Evolutionary conservation across 1,140 invertebrate genomes (phyloP), one percentile per base, ranked within the genome.

Genomic region (Heliconius congener): DNA sequence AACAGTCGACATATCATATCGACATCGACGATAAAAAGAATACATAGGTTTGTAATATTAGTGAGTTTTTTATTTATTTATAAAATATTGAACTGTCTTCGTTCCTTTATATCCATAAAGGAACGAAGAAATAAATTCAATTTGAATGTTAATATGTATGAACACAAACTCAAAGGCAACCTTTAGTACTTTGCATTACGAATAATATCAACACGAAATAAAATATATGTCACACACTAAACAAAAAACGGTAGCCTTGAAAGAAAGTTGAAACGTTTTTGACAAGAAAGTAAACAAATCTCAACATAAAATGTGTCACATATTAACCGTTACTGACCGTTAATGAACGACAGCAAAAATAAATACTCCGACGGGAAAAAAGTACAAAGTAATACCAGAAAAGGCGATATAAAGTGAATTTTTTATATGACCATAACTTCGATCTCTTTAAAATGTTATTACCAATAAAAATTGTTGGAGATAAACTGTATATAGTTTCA

Each of bases 171-270:
- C 4, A 60, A 23, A n/a, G 3, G 3, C 8, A 60, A 60, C 57
- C 23, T n/a, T 6, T 6, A 60, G 9, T 27, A 23, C 9, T 16
- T 27, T 16, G 60, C 5, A 27, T 66, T 30, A 66, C 9, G 60
- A 66, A 30, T 66, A 66, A 66, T 27, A 27, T 34, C n/a, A 76
- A 70, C 18, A 46, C n/a, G 9, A 19, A 76, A 76, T 1, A 18
- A 5, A 42, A 34, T 46, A 46, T 70, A 1, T 70, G 42, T 23
- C 19, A 77, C 66, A 34, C 78, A 74, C 74, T 77, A 27, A 37
- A 37, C 34, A 37, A 37, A 76, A 80, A 82, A 82, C 84, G 81
- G 84, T 78, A 81, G 84, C 81, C 82, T 81, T 85, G 81, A 83
- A 80, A 71, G 78, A 77, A 84, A 72, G 73, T 78, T 70, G 75